phyloP scores from a whole-genome alignment of 2,113 vertebrate genomes.

The Chloropsis cyanopogon region DNA sequence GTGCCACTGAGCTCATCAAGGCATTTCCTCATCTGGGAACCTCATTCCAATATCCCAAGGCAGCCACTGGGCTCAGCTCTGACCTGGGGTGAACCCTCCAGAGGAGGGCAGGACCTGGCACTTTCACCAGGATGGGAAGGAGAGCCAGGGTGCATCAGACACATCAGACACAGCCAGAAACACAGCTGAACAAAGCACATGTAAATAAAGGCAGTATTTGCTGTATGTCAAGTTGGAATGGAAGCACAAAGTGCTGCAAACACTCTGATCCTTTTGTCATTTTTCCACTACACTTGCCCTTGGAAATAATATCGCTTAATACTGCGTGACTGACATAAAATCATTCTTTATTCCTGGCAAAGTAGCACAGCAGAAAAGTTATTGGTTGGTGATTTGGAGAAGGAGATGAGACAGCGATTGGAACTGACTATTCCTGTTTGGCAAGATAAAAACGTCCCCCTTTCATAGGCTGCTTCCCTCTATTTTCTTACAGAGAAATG shows the following conservation, averaged over 20 bases:
- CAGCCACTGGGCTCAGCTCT: neutral
- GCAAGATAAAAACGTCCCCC: slow-evolving; percentile 50
- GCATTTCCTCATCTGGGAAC: neutral
- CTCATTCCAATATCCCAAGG: neutral
- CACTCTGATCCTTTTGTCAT: slow-evolving; percentile 43
- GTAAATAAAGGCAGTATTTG: neutral
- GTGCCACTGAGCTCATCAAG: accelerated
- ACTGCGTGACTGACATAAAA: neutral
- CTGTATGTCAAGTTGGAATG: neutral
- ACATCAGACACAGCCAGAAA: neutral
- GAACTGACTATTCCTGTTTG: slow-evolving; percentile 46
- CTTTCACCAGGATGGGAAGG: neutral
- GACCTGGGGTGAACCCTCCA: neutral
- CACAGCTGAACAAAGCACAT: neutral
- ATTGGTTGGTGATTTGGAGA: slow-evolving; percentile 14
- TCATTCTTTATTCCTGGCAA: slow-evolving; percentile 24
- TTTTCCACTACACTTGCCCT: slow-evolving; percentile 36
- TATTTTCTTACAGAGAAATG: slow-evolving; percentile 37
- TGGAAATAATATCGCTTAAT: slow-evolving; percentile 26
- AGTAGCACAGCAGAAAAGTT: neutral
- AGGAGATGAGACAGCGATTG: slow-evolving; percentile 14
- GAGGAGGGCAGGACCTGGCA: neutral
- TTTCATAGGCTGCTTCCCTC: slow-evolving; percentile 30
- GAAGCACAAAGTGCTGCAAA: slow-evolving; percentile 8
- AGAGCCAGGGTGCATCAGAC: neutral